These are phyloP conservation scores for Euclidia mi DNA, from an alignment of 2,888 invertebrate species.

Conservation along the genomic window DNA sequence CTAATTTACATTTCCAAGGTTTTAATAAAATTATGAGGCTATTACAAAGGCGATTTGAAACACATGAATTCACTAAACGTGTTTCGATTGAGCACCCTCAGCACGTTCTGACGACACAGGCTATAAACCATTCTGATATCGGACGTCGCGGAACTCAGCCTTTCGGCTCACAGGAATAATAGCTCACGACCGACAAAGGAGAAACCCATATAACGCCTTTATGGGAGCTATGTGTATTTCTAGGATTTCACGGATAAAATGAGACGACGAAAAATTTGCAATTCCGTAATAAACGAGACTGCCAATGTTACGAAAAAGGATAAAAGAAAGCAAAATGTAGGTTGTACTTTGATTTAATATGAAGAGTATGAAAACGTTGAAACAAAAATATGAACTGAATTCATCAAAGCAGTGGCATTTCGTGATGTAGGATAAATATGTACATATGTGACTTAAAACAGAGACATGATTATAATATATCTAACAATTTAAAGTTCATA, in stretches of 20 bases:
- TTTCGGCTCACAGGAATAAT: conserved; percentile 66
- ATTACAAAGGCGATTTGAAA: conserved; percentile 16
- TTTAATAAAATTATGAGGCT: neutral
- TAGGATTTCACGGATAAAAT: conserved; percentile 27
- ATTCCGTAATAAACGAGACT: neutral
- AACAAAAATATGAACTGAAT: neutral
- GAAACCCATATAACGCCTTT: conserved; percentile 47
- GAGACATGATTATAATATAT: conserved; percentile 14
- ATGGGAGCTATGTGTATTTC: conserved; percentile 26
- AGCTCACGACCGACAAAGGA: conserved; percentile 55
- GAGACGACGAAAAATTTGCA: conserved; percentile 2
- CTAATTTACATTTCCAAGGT: too few species aligned
- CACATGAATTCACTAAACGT: conserved; percentile 47
- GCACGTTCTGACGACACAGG: conserved; percentile 75
- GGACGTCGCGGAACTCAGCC: conserved; percentile 68
- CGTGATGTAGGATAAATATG: conserved; percentile 19
- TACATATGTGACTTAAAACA: conserved; percentile 17
- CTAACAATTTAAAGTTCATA: neutral
- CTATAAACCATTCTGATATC: conserved; percentile 82
- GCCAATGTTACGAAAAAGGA: neutral
- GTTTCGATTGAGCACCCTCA: conserved; percentile 62
- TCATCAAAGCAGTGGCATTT: conserved; percentile 7
- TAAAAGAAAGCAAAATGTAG: neutral
- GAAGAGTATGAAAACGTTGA: too few species aligned
- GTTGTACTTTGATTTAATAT: too few species aligned